Conservation (phyloP, 2,113 vertebrate genomes). For the Barbus barbus region DNA sequence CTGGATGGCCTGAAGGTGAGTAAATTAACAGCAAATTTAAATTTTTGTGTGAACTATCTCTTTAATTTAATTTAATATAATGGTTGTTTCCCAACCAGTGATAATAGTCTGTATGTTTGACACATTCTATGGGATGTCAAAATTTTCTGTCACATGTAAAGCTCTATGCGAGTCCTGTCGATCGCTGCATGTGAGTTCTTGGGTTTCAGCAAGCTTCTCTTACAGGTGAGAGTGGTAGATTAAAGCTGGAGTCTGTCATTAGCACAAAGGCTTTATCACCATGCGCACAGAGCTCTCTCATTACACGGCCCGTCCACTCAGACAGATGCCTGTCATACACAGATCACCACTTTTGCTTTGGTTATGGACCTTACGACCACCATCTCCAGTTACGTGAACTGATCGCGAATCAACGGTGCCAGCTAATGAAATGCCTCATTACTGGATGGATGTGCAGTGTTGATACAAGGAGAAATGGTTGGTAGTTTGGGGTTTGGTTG, state of each 20-base stretch:
- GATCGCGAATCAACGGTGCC: background rate
- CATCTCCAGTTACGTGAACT: background rate
- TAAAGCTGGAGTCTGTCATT: constrained; percentile 45
- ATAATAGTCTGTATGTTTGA: background rate
- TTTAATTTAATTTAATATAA: too few species aligned
- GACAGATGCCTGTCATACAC: constrained; percentile 36
- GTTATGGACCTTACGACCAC: constrained; percentile 9
- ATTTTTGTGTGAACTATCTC: too few species aligned
- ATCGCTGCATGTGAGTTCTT: background rate
- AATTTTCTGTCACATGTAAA: background rate
- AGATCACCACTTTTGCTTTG: constrained; percentile 7
- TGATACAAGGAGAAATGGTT: constrained; percentile 3
- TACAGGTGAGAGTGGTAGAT: constrained; percentile 43
- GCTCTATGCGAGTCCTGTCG: background rate
- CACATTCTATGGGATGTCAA: too few species aligned
- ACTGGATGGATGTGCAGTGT: background rate
- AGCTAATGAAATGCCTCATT: constrained; percentile 13
- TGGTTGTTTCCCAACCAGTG: background rate
- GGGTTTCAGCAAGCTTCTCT: constrained; percentile 28
- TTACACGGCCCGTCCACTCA: constrained; percentile 42
- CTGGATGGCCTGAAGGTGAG: too few species aligned
- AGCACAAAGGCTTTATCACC: constrained; percentile 46
- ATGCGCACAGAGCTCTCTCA: constrained; percentile 44
- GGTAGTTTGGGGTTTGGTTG: constrained; percentile 3
- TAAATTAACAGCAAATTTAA: too few species aligned